phyloP scores from a whole-genome alignment of 2,797 vertebrate species.

The Morus bassanus region DNA sequence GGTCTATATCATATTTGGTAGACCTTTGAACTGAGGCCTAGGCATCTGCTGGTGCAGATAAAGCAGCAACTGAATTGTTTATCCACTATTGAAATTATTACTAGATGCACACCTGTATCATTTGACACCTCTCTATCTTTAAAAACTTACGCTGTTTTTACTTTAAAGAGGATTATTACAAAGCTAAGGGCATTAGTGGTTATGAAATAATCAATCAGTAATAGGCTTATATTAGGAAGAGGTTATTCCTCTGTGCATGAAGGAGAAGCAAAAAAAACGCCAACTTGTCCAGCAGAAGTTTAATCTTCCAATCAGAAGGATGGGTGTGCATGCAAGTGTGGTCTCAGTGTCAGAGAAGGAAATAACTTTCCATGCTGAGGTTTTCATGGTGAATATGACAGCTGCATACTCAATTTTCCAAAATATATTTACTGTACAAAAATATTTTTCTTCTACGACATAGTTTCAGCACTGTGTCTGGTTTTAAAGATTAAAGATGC shows the following conservation, averaged over 20 bases:
- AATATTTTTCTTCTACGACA: constrained; percentile 21
- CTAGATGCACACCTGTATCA: not conserved
- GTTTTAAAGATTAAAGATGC: constrained; percentile 60
- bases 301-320: not conserved
- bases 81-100: not conserved
- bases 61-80: not conserved
- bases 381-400: not conserved
- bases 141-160: not conserved
- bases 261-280: not conserved
- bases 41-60: not conserved
- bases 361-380: not conserved
- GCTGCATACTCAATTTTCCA: not conserved
- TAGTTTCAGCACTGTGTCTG: not conserved
- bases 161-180: not conserved
- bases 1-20: not conserved
- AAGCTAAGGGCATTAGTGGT: not conserved
- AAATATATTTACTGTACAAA: constrained; percentile 33
- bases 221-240: not conserved
- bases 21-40: not conserved
- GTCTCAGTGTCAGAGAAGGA: not conserved
- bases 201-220: not conserved
- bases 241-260: not conserved
- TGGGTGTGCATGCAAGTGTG: not conserved
- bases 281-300: not conserved
- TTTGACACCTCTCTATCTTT: not conserved